Conservation (phyloP, 2,797 vertebrate species). For the Danio tinwini region DNA sequence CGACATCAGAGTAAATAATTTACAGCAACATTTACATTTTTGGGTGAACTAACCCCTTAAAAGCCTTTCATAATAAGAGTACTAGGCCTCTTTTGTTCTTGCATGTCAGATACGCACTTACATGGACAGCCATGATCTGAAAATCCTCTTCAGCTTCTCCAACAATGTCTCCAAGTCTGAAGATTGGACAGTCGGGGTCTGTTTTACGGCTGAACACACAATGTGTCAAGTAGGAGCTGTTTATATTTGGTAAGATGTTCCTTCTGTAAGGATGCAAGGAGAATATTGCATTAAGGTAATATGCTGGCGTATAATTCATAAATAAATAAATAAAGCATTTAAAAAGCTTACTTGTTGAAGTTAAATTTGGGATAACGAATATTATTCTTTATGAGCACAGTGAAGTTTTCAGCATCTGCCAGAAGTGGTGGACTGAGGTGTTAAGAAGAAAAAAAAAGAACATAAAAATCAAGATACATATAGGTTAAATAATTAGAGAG, state of each 20-base stretch:
- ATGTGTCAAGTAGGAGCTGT: conserved; percentile 71
- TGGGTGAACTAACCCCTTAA: background rate
- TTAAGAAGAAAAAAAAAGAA: background rate
- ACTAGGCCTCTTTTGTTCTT: background rate
- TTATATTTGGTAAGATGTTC: conserved; percentile 84
- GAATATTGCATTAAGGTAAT: background rate
- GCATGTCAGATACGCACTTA: conserved; percentile 57
- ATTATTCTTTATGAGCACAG: conserved; percentile 89
- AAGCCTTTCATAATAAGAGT: background rate
- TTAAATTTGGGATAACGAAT: conserved; percentile 87
- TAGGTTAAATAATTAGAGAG: too few species aligned
- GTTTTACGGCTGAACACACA: conserved; percentile 76
- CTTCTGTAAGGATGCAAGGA: conserved; percentile 64
- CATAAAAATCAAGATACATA: too few species aligned
- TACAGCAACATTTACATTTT: too few species aligned
- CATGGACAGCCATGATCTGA: conserved; percentile 83
- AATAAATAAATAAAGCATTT: background rate
- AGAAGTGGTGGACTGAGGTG: conserved; percentile 81
- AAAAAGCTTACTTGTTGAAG: conserved; percentile 78
- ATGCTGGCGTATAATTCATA: background rate
- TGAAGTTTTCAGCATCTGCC: conserved; percentile 87
- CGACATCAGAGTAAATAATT: too few species aligned
- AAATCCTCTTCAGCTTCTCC: conserved; percentile 83
- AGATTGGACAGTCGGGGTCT: conserved; percentile 83
- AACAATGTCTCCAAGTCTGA: conserved; percentile 84